phyloP scores from a whole-genome alignment of 2,113 vertebrate genomes.

The Chaenogobius annularis region DNA sequence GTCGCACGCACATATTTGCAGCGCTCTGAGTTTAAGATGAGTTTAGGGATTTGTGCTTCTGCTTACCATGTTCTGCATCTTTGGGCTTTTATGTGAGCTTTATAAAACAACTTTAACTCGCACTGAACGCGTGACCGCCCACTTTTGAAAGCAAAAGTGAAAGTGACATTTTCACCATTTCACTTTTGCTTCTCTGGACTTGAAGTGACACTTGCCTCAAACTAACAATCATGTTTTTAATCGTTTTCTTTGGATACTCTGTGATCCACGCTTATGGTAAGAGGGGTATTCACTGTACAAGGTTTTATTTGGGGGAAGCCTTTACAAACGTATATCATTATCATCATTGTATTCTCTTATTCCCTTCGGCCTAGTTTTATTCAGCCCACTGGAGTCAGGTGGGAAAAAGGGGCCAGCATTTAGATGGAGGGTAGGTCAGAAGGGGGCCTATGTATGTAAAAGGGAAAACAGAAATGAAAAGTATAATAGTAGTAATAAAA shows the following conservation, averaged over 20 bases:
- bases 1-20: background rate
- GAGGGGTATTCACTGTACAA: background rate
- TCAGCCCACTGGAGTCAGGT: too few species aligned
- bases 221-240: conserved; percentile 26
- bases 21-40: background rate
- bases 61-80: background rate
- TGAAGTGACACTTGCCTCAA: background rate
- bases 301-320: too few species aligned
- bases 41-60: background rate
- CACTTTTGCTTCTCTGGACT: background rate
- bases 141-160: conserved; percentile 70
- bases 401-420: too few species aligned
- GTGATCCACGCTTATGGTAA: conserved; percentile 60
- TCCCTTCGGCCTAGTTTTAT: too few species aligned
- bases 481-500: too few species aligned
- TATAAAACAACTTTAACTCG: background rate
- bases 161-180: conserved; percentile 46
- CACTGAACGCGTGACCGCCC: background rate
- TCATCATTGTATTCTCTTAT: too few species aligned
- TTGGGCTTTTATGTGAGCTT: background rate
- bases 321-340: too few species aligned
- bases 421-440: too few species aligned
- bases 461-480: too few species aligned
- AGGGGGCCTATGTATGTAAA: too few species aligned
- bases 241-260: conserved; percentile 49